These are phyloP conservation scores for Drosophila setosimentum DNA, from an alignment of 2,888 invertebrate species.

Conservation along the genomic window DNA sequence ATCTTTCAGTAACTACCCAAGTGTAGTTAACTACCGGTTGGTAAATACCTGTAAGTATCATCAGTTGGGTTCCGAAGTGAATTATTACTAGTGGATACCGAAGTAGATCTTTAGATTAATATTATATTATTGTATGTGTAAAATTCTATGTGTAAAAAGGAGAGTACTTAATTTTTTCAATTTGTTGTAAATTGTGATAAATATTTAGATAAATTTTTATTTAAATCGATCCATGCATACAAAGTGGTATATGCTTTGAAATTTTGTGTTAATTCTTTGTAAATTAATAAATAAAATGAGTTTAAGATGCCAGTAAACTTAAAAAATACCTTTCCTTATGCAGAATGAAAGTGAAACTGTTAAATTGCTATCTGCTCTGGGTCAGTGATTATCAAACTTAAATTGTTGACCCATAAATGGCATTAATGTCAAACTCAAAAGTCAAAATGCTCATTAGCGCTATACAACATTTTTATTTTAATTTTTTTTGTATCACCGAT, in stretches of 20 bases:
- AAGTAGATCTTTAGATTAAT: too few relatives aligned
- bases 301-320: neutral
- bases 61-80: neutral
- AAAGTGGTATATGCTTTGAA: too few relatives aligned
- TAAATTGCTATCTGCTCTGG: neutral
- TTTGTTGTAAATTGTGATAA: too few relatives aligned
- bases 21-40: neutral
- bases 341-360: neutral
- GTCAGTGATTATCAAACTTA: neutral
- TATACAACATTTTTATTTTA: slow-evolving; percentile 10
- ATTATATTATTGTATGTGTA: too few relatives aligned
- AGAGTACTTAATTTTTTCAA: too few relatives aligned
- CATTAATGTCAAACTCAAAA: neutral
- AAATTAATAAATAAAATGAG: neutral
- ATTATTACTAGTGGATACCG: too few relatives aligned
- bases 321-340: neutral
- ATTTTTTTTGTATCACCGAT: neutral
- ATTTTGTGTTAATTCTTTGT: neutral
- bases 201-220: too few relatives aligned
- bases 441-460: slow-evolving; percentile 29
- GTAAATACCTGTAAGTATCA: neutral
- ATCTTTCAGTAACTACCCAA: neutral
- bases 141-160: too few relatives aligned
- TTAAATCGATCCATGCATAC: too few relatives aligned
- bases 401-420: neutral